phyloP scores from a whole-genome alignment of 2,888 invertebrate species.

The Meliscaeva auricollis region DNA sequence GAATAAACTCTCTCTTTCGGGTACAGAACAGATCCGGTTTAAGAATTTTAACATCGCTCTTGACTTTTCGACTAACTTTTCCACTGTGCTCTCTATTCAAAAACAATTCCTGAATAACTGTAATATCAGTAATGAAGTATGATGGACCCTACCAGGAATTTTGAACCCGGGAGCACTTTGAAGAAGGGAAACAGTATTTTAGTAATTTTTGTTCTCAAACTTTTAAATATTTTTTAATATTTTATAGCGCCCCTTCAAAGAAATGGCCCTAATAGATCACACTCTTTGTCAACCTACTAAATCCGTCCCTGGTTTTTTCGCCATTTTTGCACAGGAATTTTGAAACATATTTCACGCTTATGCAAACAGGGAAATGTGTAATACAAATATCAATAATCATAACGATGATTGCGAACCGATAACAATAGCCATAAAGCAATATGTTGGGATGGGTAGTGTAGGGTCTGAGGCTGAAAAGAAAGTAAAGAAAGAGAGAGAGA shows the following conservation, averaged over 20 bases:
- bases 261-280: background rate
- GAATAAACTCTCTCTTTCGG: no score
- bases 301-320: background rate
- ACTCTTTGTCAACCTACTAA: background rate
- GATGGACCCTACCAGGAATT: no score
- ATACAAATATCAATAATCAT: slow-evolving; percentile 73
- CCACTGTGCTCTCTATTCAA: no score
- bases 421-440: slow-evolving; percentile 31
- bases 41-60: no score
- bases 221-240: background rate
- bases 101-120: no score
- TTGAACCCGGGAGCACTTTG: no score
- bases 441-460: no score
- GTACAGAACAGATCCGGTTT: no score
- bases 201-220: background rate
- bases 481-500: no score
- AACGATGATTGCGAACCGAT: slow-evolving; percentile 57
- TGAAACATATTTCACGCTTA: slow-evolving; percentile 57
- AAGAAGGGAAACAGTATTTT: background rate
- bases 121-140: no score
- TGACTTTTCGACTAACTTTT: no score
- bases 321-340: slow-evolving; percentile 5
- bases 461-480: background rate
- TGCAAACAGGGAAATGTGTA: slow-evolving; percentile 62
- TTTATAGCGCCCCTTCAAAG: background rate